Evolutionary conservation across 2,113 vertebrate species (phyloP), one percentile per base, ranked within the genome.

Genomic region (Mastomys natalensis): DNA sequence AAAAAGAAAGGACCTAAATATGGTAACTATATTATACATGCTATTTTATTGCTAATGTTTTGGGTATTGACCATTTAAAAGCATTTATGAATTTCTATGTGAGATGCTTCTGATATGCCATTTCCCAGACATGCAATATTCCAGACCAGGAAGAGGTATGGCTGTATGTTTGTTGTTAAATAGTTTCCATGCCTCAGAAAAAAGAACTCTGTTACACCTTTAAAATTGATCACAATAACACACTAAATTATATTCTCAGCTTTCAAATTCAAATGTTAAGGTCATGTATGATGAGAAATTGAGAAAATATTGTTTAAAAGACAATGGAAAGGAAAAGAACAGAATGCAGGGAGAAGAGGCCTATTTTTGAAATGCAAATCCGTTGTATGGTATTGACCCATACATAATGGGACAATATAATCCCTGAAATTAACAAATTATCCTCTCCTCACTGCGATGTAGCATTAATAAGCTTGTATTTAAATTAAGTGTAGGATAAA

Each of bases 51-150:
- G 29, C 37, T 77, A 29, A 43, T 86, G 2, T 51, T 24, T 60
- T 94, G 89, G 78, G 0, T 87, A 92, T 58, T 64, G 91, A 90
- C 3, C 4, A 95, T 12, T 92, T 87, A 45, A 85, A 91, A 82
- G 4, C 43, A 12, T 87, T 87, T 80, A 55, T 66, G 29, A 87
- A 95, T 87, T 70, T 91, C 19, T 68, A 24, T 66, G 12, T 85
- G 66, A 88, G 29, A 53, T 82, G 11, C 1, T 88, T 96, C 34
- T 92, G 24, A 84, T 68, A 87, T 48, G 82, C 10, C 53, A 73
- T 74, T 92, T 85, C 5, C 22, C 22, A 86, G 53, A 58, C 15
- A 95, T 60, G 12, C 3, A 4, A 64, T 55, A 84, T 31, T 84
- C 6, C 0, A 51, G 31, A 51, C 62, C 24, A 37, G 74, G 40